Base-by-base conservation (phyloP, 2,888 invertebrate genomes). In the Allacma fusca region DNA sequence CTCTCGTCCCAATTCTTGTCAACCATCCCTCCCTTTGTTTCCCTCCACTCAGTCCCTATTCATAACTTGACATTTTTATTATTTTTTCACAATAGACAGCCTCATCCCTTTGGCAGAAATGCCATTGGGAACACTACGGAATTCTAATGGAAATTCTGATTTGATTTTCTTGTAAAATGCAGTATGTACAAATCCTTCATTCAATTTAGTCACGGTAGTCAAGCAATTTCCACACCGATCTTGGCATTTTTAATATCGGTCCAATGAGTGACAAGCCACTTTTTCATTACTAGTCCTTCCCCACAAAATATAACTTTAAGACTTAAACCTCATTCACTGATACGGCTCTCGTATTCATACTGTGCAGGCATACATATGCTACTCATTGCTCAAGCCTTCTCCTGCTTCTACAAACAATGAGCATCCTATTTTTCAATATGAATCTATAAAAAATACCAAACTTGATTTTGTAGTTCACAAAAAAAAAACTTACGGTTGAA, bases 401-500 rank as follows among this genome's bases (percentile, higher is more conserved):
- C 9, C 34, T 4, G 34, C 9, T 34, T 34, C 34, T 34, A 34
- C 34, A 34, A 34, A 34, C 34, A 34, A 34, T 34, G 34, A 34
- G 34, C n/a, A n/a, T n/a, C n/a, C n/a, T n/a, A n/a, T n/a, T n/a
- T n/a, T n/a, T n/a, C n/a, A n/a, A n/a, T n/a, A n/a, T n/a, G n/a
- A n/a, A n/a, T n/a, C n/a, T n/a, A n/a, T n/a, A n/a, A n/a, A n/a
- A n/a, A n/a, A n/a, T n/a, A n/a, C n/a, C n/a, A n/a, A n/a, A n/a
- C n/a, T n/a, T n/a, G n/a, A n/a, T n/a, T n/a, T n/a, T n/a, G n/a
- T n/a, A n/a, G n/a, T n/a, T n/a, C n/a, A n/a, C n/a, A 62, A 67
- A 43, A 73, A 65, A 44, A 71, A 34, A 28, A 76, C 83, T 84
- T 82, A 84, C 84, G 77, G 79, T 73, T 81, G 80, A 78, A 82